Conservation (phyloP, 37 sponge, comb jelly and placozoan species). For the Dysidea cf. avara region DNA sequence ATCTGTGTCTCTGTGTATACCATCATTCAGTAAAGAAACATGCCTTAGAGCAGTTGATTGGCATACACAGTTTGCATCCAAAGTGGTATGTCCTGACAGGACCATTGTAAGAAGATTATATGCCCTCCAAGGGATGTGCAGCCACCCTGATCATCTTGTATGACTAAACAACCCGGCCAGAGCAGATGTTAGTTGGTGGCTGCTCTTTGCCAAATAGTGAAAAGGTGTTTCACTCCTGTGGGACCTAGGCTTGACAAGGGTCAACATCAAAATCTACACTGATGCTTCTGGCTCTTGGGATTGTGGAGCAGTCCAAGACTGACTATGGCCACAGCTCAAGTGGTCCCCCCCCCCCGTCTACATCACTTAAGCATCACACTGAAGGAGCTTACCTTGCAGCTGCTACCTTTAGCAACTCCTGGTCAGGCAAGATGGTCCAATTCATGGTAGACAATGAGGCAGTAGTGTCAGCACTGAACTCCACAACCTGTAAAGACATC, state of each 20-base stretch:
- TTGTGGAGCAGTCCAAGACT: too few relatives aligned
- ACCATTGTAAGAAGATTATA: neutral
- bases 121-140: neutral
- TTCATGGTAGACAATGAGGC: slow-evolving; percentile 51
- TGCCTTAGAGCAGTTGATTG: neutral
- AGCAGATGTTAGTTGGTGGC: too few relatives aligned
- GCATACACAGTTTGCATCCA: neutral
- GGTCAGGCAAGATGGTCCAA: slow-evolving; percentile 8
- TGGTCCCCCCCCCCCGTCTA: slow-evolving; percentile 24
- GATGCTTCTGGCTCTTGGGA: too few relatives aligned
- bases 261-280: too few relatives aligned
- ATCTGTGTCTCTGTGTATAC: neutral
- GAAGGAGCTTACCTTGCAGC: slow-evolving; percentile 40
- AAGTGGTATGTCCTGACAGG: slow-evolving; percentile 18
- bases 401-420: slow-evolving; percentile 33
- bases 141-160: too few relatives aligned
- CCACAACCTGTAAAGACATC: slow-evolving; percentile 6
- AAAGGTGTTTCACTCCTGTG: too few relatives aligned
- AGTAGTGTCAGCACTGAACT: slow-evolving; percentile 42
- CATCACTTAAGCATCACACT: slow-evolving; percentile 20
- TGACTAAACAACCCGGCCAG: slow-evolving; percentile 9
- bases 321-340: slow-evolving; percentile 50
- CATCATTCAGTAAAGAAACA: too few relatives aligned
- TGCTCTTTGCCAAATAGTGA: too few relatives aligned
- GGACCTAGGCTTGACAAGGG: too few relatives aligned